Evolutionary conservation across 2,888 invertebrate genomes (phyloP), one percentile per base, ranked within the genome.

Genomic region (Brachyopa scutellaris): DNA sequence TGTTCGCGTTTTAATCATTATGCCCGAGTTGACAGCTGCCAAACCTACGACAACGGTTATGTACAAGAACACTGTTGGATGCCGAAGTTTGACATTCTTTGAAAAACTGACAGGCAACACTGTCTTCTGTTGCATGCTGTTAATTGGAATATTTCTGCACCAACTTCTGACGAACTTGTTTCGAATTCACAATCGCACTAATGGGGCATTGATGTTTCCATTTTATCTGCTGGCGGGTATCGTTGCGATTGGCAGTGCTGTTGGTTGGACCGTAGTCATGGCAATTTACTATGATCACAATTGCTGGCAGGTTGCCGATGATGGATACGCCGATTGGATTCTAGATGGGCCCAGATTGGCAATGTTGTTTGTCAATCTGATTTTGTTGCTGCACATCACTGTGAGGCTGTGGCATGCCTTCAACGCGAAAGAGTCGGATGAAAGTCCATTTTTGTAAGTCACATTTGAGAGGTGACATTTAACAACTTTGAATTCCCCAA

Each of bases 111-210:
- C 93, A 0, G 92, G 91, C 2, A 93, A 93, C 85, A 90, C 91
- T 0, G 94, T 94, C 45, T 95, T 94, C 86, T 92, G 93, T 2
- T 94, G 93, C 87, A 95, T 95, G 95, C 89, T 95, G 47, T 90
- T 93, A 0, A 94, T 94, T 86, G 94, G 93, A 0, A 89, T 93
- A 33, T 94, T 93, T 86, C 87, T 95, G 2, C 94, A 95, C 86
- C 92, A 94, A 49, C 90, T 93, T 13, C 93, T 95, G 26, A 94
- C 93, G 0, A 92, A 93, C 15, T 94, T 95, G 86, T 92, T 91
- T 42, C 90, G 91, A 42, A 92, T 93, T 67, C 89, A 80, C 6
- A 61, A 72, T 17, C 77, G 77, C 0, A 64, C 23, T 6, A 74
- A 72, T 38, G 78, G 82, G 3, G 38, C 93, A 7, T 92, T 91